Conservation (phyloP, 2,888 invertebrate genomes). For the Acholoe squamosa region DNA sequence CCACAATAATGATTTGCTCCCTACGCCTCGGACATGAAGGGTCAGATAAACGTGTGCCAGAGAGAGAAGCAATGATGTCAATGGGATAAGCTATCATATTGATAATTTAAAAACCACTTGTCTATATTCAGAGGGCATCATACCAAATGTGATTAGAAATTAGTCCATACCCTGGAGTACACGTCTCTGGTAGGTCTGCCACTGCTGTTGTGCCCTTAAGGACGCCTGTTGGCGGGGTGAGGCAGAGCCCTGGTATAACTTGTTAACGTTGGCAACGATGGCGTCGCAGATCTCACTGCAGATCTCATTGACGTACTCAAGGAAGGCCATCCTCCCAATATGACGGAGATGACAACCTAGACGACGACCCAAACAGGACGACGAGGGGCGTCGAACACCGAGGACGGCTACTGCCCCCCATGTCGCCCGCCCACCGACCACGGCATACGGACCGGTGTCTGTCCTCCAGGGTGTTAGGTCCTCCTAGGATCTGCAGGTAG, state of each 20-base stretch:
- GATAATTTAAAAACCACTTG: too few relatives aligned
- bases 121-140: too few relatives aligned
- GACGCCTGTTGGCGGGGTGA: conserved; percentile 31
- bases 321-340: conserved; percentile 59
- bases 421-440: background rate
- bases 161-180: conserved; percentile 8
- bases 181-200: conserved; percentile 40
- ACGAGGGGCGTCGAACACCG: background rate
- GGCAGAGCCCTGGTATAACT: conserved; percentile 59
- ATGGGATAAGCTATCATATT: too few relatives aligned
- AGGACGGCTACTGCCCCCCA: background rate
- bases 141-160: background rate
- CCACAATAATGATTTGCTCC: too few relatives aligned
- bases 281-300: conserved; percentile 63
- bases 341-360: background rate
- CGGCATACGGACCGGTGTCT: background rate
- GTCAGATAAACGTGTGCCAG: too few relatives aligned
- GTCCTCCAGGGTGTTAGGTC: conserved; percentile 12
- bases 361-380: background rate
- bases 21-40: too few relatives aligned
- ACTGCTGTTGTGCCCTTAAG: conserved; percentile 40
- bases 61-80: too few relatives aligned
- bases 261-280: conserved; percentile 60
- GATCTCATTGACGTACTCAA: conserved; percentile 65
- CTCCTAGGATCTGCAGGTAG: background rate